These are phyloP conservation scores for Prolemur simus DNA, from an alignment of 2,113 vertebrate species.

Conservation along the genomic window DNA sequence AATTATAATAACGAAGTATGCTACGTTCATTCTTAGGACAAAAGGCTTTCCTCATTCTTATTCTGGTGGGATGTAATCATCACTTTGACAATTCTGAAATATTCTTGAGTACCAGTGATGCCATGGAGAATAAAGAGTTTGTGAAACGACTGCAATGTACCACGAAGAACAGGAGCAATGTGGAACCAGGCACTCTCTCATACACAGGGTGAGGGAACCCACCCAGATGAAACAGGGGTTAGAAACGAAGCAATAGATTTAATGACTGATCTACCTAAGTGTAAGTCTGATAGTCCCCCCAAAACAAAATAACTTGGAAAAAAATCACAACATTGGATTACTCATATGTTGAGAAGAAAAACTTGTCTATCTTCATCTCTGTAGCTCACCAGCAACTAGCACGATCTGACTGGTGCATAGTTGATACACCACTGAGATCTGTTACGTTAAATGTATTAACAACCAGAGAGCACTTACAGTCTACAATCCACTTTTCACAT, in stretches of 20 bases:
- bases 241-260: background rate
- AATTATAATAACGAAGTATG: background rate
- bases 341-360: background rate
- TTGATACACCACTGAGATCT: background rate
- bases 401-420: background rate
- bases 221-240: background rate
- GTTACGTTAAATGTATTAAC: background rate
- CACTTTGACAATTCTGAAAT: background rate
- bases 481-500: background rate
- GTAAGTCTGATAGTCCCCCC: background rate
- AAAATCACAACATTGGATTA: background rate
- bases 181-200: background rate
- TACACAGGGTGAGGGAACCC: background rate
- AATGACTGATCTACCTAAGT: background rate
- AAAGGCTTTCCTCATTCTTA: constrained; percentile 41
- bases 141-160: background rate
- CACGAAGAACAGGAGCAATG: background rate
- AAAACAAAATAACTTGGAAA: background rate
- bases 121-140: background rate
- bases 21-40: background rate
- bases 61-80: constrained; percentile 1
- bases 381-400: background rate
- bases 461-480: background rate
- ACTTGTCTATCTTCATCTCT: background rate
- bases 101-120: background rate